These are phyloP conservation scores for Scolopax bukidnonensis DNA, from an alignment of 2,797 vertebrate species.

Conservation along the genomic window DNA sequence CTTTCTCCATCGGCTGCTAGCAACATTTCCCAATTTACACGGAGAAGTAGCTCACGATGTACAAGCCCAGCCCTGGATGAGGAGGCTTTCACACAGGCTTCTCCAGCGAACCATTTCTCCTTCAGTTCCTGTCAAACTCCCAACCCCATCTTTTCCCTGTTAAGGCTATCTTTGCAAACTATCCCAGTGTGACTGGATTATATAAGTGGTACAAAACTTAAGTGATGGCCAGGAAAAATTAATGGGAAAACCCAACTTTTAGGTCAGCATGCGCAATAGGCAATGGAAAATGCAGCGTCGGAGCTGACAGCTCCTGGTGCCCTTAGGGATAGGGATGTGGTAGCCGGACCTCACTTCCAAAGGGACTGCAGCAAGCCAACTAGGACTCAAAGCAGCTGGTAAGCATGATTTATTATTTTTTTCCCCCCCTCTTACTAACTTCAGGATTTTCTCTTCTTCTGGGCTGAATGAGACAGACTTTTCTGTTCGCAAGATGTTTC, in stretches of 20 bases:
- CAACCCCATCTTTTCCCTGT: background rate
- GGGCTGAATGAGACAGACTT: background rate
- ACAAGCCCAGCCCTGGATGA: background rate
- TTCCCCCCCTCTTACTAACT: background rate
- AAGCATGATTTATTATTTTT: conserved; percentile 22
- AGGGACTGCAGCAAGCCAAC: conserved; percentile 54
- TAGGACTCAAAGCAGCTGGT: conserved; percentile 61
- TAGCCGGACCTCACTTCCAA: conserved; percentile 57
- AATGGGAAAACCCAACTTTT: conserved; percentile 46
- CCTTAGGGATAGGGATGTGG: conserved; percentile 38
- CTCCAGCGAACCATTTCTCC: background rate
- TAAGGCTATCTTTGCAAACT: background rate
- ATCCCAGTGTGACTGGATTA: background rate
- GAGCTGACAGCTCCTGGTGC: conserved; percentile 62
- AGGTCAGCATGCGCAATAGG: conserved; percentile 47
- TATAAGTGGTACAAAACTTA: background rate
- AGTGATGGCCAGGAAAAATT: conserved; percentile 24
- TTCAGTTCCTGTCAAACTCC: background rate
- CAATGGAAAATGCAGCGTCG: conserved; percentile 50
- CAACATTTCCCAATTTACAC: background rate
- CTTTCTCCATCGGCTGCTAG: background rate
- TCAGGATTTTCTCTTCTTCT: conserved; percentile 17
- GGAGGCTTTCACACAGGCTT: background rate
- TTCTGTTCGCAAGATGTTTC: background rate
- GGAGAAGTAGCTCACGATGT: background rate